Conservation (phyloP, 92 coral and sea anemone genomes). For the Porites lobata region DNA sequence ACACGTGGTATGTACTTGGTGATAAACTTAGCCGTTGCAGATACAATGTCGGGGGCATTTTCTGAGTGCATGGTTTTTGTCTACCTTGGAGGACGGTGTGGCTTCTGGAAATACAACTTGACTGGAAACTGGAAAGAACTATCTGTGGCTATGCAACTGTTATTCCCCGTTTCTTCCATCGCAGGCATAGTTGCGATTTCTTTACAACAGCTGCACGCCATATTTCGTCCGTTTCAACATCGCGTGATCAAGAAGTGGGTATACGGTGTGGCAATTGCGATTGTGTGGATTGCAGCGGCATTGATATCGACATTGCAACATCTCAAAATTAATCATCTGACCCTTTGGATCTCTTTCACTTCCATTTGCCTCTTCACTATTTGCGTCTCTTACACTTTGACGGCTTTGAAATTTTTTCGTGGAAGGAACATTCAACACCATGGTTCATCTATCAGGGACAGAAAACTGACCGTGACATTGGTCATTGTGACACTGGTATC, state of each 20-base stretch:
- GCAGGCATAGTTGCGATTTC: not conserved
- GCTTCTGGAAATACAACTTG: not conserved
- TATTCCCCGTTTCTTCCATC: not conserved
- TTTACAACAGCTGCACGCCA: not conserved
- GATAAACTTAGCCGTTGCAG: not conserved
- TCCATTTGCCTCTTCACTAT: not conserved
- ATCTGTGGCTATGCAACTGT: not conserved
- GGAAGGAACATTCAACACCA: not conserved
- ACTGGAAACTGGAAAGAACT: not conserved
- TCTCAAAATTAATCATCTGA: not conserved
- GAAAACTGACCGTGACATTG: not conserved
- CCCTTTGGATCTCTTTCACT: not conserved
- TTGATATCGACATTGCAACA: not conserved
- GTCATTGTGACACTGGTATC: not conserved
- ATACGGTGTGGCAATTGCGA: not conserved
- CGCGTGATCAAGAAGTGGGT: not conserved
- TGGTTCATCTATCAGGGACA: not conserved
- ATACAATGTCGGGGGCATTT: not conserved
- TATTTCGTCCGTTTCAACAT: not conserved
- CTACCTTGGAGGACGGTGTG: not conserved
- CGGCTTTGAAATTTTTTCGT: not conserved
- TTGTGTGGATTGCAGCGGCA: not conserved
- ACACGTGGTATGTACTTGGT: not conserved
- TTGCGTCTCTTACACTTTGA: not conserved
- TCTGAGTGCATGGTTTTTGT: not conserved